phyloP scores from a whole-genome alignment of 2,888 invertebrate species.

The Lasioglossum lativentre region DNA sequence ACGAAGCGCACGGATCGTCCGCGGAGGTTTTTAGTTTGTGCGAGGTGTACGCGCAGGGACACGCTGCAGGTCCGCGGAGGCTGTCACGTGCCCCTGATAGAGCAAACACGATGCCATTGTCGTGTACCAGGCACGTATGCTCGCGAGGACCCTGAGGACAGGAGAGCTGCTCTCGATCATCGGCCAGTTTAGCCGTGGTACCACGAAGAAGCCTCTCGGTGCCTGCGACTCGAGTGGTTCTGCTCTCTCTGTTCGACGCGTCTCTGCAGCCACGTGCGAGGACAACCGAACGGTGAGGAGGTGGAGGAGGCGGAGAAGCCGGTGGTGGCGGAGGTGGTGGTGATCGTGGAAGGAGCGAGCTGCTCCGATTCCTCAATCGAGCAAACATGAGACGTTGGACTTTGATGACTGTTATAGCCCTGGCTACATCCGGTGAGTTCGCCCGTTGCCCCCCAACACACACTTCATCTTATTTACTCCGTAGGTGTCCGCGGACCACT shows the following conservation, averaged over 20 bases:
- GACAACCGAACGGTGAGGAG: constrained; percentile 67
- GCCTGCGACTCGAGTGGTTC: constrained; percentile 43
- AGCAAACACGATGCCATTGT: constrained; percentile 64
- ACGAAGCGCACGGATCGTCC: constrained; percentile 56
- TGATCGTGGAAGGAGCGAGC: constrained; percentile 64
- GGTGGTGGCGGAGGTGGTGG: constrained; percentile 63
- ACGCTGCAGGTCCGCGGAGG: constrained; percentile 61
- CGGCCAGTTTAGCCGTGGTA: constrained; percentile 20
- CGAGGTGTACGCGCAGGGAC: constrained; percentile 70
- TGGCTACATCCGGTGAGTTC: constrained; percentile 83
- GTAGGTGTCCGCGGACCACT: background rate
- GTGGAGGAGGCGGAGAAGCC: constrained; percentile 65
- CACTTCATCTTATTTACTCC: background rate
- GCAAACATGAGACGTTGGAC: constrained; percentile 83
- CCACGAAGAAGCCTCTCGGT: constrained; percentile 15
- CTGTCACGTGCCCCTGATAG: constrained; percentile 75
- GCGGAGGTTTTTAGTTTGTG: constrained; percentile 61
- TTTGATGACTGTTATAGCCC: constrained; percentile 84
- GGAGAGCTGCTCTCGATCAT: constrained; percentile 11
- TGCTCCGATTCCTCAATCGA: constrained; percentile 58
- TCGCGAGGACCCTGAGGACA: constrained; percentile 62
- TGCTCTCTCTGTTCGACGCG: constrained; percentile 51
- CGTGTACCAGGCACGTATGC: constrained; percentile 61
- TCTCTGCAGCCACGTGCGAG: constrained; percentile 72
- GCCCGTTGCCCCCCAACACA: background rate